phyloP scores from a whole-genome alignment of 2,113 vertebrate genomes.

The Dicaeum eximium region DNA sequence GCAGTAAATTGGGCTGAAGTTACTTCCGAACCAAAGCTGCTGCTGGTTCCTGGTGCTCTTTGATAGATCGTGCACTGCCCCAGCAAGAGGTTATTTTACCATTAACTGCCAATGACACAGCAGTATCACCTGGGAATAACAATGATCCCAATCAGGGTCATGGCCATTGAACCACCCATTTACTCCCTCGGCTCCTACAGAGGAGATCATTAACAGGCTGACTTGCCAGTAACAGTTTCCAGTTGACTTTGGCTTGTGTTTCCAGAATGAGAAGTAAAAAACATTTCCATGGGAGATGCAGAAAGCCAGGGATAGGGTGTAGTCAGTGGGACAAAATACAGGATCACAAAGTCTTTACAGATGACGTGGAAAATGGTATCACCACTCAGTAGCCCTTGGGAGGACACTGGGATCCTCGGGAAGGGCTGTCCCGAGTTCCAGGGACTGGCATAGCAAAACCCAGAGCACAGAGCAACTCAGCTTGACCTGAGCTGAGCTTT shows the following conservation, averaged over 20 bases:
- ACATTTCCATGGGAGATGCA: neutral
- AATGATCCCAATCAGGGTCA: neutral
- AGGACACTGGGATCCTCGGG: neutral
- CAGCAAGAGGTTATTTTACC: neutral
- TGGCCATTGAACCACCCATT: neutral
- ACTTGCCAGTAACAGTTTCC: neutral
- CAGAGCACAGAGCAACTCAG: neutral
- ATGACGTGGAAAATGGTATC: neutral
- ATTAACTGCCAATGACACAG: neutral
- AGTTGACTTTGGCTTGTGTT: slow-evolving; percentile 31
- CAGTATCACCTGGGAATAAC: neutral
- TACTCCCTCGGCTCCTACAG: neutral
- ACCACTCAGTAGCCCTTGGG: accelerated
- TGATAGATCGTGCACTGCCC: neutral
- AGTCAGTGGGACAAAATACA: neutral
- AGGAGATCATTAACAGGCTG: neutral
- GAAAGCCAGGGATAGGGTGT: neutral
- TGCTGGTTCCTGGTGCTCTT: neutral
- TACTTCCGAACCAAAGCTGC: neutral
- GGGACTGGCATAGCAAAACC: neutral
- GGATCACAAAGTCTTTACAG: neutral
- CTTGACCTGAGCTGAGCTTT: neutral
- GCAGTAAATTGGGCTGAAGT: neutral
- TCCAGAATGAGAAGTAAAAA: neutral
- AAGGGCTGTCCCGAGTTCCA: neutral